phyloP scores from a whole-genome alignment of 2,113 vertebrate species.

The Climacteris rufus region DNA sequence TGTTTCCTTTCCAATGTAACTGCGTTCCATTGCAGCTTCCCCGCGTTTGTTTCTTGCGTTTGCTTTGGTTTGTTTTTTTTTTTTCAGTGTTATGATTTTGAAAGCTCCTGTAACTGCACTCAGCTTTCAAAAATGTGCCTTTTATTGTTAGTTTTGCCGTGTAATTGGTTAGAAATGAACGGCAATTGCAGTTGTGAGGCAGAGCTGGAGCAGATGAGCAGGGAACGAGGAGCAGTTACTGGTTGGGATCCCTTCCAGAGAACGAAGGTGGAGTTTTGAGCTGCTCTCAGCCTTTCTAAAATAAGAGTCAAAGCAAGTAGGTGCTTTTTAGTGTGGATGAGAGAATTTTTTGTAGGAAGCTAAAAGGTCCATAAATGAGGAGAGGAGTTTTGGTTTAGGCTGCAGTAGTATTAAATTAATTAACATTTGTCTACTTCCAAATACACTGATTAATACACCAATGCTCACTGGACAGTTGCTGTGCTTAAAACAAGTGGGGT shows the following conservation, averaged over 20 bases:
- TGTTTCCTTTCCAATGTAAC: not conserved
- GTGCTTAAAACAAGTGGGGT: not conserved
- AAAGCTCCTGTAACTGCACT: not conserved
- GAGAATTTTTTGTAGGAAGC: not conserved
- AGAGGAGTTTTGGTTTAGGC: not conserved
- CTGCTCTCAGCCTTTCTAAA: not conserved
- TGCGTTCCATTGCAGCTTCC: not conserved
- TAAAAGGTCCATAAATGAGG: not conserved
- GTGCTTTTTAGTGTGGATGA: not conserved
- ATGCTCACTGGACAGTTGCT: not conserved
- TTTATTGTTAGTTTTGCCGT: not conserved
- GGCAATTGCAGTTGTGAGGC: conserved; percentile 4
- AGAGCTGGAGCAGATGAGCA: not conserved
- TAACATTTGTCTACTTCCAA: not conserved
- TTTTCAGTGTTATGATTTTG: not conserved
- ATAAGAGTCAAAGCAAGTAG: conserved; percentile 9
- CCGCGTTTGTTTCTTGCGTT: not conserved
- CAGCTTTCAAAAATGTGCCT: not conserved
- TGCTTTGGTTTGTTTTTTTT: not conserved
- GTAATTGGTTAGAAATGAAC: not conserved
- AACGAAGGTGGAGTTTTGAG: not conserved
- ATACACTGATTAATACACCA: fast-evolving
- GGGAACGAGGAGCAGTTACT: conserved; percentile 36
- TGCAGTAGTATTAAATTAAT: not conserved
- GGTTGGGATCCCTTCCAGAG: conserved; percentile 33